A percentile compares a stretch with the other conserved stretches of the same genome.
These are phyloP conservation scores for Rhynchotus rufescens DNA, from an alignment of 2,797 vertebrate genomes.

Conservation along the genomic window DNA sequence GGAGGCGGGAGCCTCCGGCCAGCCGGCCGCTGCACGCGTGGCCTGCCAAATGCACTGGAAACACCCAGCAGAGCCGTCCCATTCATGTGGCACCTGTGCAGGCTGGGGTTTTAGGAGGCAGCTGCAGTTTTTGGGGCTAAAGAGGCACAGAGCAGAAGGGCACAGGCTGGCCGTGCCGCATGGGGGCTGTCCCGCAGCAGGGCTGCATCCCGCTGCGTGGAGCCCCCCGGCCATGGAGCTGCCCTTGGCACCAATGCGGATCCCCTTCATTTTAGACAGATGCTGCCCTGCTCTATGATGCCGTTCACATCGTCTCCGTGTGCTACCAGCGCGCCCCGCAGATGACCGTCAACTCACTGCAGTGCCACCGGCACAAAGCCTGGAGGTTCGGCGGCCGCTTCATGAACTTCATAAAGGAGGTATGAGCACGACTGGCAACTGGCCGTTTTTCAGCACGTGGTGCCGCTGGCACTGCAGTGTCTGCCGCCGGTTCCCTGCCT, in stretches of 20 bases:
- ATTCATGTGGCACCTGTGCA: neutral
- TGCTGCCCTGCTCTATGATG: constrained; percentile 96
- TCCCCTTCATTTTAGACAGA: constrained; percentile 94
- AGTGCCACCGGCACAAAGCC: constrained; percentile 98
- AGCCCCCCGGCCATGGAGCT: neutral
- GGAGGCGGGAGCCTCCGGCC: neutral
- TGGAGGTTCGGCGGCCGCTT: constrained; percentile 98
- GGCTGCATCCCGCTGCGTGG: neutral
- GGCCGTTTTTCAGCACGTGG: no score
- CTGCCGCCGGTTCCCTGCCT: no score
- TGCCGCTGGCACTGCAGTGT: no score
- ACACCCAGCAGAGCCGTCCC: neutral
- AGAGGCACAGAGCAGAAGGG: neutral
- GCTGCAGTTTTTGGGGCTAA: accelerated
- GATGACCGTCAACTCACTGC: constrained; percentile 99
- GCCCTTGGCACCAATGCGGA: constrained; percentile 77
- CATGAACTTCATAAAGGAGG: constrained; percentile 99
- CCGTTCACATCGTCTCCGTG: constrained; percentile 97
- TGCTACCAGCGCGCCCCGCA: constrained; percentile 97
- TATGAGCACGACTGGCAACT: constrained; percentile 47
- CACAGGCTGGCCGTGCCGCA: no score
- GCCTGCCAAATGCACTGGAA: neutral
- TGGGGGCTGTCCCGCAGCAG: neutral
- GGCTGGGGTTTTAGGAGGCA: neutral
- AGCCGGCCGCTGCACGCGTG: no score